Evolutionary conservation across 1,140 invertebrate species (phyloP).

Genomic region (Pentalonia nigronervosa): DNA sequence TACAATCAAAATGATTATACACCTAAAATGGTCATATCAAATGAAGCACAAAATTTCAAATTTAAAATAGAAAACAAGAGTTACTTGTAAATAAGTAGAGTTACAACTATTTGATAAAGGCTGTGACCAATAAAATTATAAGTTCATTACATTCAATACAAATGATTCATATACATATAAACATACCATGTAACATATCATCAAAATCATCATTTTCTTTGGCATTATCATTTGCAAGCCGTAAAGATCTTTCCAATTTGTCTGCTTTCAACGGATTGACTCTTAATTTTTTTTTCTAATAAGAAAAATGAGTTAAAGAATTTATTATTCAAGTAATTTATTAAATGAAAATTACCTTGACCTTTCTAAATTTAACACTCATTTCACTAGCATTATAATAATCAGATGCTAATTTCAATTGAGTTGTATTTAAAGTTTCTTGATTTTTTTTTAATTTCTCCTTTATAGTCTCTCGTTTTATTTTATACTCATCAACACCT

Average conservation of each 20-base stretch:
- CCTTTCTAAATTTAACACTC: slow-evolving; percentile 80
- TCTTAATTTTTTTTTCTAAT: slow-evolving; percentile 43
- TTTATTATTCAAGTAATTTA: neutral
- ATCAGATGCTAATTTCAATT: slow-evolving; percentile 81
- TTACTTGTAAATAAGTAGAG: no score
- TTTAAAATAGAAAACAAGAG: no score
- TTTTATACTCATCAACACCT: slow-evolving; percentile 67
- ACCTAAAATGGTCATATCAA: no score
- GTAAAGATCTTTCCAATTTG: slow-evolving; percentile 48
- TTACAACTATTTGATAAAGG: no score
- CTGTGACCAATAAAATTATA: no score
- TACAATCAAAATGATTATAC: no score
- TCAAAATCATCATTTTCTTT: slow-evolving; percentile 50
- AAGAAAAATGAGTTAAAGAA: neutral
- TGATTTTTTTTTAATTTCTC: slow-evolving; percentile 69
- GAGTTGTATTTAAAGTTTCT: slow-evolving; percentile 75
- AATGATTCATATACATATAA: neutral
- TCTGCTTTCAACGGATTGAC: slow-evolving; percentile 40
- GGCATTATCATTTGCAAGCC: slow-evolving; percentile 21
- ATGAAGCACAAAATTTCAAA: no score
- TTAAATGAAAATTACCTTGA: slow-evolving; percentile 10
- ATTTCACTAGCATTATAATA: slow-evolving; percentile 88
- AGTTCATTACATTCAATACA: no score
- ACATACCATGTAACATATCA: slow-evolving; percentile 40
- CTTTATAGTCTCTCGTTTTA: slow-evolving; percentile 62